Evolutionary conservation across 2,797 vertebrate genomes (phyloP).

Genomic region (Bovichtus variegatus): DNA sequence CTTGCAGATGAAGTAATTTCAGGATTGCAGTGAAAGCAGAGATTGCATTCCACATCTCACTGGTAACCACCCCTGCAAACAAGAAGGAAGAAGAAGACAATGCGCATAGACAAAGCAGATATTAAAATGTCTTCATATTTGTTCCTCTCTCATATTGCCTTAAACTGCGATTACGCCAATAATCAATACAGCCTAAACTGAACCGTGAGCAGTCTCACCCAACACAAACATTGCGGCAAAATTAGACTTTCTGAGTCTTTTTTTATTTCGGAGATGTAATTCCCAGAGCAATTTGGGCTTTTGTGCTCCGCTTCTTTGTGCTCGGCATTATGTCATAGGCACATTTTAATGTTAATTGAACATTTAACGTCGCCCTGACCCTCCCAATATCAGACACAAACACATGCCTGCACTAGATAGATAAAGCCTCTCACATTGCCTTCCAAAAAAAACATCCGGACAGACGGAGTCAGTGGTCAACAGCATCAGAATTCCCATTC

Average conservation of each 20-base stretch:
- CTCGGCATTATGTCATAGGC: conserved; percentile 70
- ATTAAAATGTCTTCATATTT: conserved; percentile 61
- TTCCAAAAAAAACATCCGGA: conserved; percentile 56
- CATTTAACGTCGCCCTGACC: conserved; percentile 70
- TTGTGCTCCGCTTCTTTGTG: conserved; percentile 73
- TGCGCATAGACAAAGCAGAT: conserved; percentile 55
- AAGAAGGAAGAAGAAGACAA: conserved; percentile 42
- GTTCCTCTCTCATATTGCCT: conserved; percentile 35
- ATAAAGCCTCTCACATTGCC: conserved; percentile 72
- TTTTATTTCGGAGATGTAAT: conserved; percentile 47
- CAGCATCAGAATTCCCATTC: conserved; percentile 59
- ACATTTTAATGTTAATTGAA: conserved; percentile 83
- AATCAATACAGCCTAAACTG: conserved; percentile 55
- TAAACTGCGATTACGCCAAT: conserved; percentile 55
- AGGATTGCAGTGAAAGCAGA: conserved; percentile 68
- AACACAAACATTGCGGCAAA: conserved; percentile 61
- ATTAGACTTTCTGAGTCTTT: conserved; percentile 47
- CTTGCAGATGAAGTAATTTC: conserved; percentile 67
- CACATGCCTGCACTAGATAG: conserved; percentile 75
- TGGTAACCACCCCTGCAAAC: conserved; percentile 32
- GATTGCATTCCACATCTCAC: conserved; percentile 71
- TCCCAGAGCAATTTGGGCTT: conserved; percentile 73
- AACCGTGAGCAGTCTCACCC: conserved; percentile 51
- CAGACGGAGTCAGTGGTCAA: conserved; percentile 69
- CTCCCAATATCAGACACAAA: conserved; percentile 72